Evolutionary conservation across 2,113 vertebrate genomes (phyloP).

Genomic region (Sebastes schlegelii): DNA sequence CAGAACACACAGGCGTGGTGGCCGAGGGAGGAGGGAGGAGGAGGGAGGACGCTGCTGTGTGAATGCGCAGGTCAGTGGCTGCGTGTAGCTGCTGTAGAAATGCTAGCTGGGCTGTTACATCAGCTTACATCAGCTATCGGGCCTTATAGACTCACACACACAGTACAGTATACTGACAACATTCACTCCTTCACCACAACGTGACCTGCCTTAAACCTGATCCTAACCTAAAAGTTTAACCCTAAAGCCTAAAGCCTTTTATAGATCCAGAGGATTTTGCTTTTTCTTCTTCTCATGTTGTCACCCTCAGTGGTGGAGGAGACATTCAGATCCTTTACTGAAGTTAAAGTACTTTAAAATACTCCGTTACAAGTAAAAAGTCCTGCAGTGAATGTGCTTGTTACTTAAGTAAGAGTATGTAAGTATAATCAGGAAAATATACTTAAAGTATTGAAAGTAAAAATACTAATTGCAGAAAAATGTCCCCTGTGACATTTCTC

Average conservation of each 20-base stretch:
- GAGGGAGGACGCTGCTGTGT: conserved; percentile 46
- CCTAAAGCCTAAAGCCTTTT: not conserved
- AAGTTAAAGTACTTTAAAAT: not conserved
- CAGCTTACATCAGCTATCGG: conserved; percentile 64
- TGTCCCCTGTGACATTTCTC: not conserved
- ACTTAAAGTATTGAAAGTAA: not conserved
- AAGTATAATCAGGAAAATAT: not conserved
- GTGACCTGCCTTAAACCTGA: not conserved
- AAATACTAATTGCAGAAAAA: not conserved
- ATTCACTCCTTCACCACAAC: conserved; percentile 5
- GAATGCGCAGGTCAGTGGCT: conserved; percentile 70
- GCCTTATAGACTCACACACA: conserved; percentile 39
- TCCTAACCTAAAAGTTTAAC: not conserved
- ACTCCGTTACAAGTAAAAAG: not conserved
- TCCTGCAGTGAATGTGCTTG: not conserved
- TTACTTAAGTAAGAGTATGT: not conserved
- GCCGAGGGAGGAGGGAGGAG: conserved; percentile 19
- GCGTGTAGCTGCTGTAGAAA: conserved; percentile 75
- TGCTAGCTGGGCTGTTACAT: conserved; percentile 65
- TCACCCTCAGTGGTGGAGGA: not conserved
- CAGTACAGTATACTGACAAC: conserved; percentile 5
- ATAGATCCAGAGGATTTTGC: not conserved
- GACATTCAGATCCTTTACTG: not conserved
- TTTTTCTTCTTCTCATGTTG: not conserved
- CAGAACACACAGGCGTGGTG: conserved; percentile 76